These are phyloP conservation scores for Eupithecia tripunctaria DNA, from an alignment of 2,888 invertebrate genomes.

Conservation along the genomic window DNA sequence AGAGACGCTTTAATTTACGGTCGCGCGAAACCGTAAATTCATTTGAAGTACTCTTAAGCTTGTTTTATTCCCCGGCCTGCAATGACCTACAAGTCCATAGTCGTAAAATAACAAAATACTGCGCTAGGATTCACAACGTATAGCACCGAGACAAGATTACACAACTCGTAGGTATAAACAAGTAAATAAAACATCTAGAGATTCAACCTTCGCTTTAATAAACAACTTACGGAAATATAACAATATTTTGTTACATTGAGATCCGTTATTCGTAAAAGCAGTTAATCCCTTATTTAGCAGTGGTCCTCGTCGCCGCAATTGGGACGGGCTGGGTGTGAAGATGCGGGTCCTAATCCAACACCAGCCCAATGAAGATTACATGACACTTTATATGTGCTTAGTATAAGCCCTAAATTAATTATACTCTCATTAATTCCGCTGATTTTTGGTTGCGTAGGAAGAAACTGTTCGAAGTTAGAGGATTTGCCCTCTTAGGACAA, in stretches of 20 bases:
- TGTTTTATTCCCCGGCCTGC: conserved; percentile 20
- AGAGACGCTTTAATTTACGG: conserved; percentile 26
- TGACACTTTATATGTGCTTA: conserved; percentile 18
- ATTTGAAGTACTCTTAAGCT: conserved; percentile 27
- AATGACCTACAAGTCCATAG: conserved; percentile 16
- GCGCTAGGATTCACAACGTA: conserved; percentile 6
- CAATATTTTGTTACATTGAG: too few relatives aligned
- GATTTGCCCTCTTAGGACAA: too few relatives aligned
- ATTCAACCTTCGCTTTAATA: neutral
- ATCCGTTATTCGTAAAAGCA: conserved; percentile 2
- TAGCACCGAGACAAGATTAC: neutral
- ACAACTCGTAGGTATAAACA: neutral
- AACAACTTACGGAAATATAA: conserved; percentile 18
- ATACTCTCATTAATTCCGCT: conserved; percentile 29
- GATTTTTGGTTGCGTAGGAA: neutral
- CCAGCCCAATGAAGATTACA: conserved; percentile 19
- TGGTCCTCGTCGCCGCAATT: conserved; percentile 4
- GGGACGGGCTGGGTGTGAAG: conserved; percentile 23
- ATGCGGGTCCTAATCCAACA: conserved; percentile 31
- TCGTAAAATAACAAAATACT: conserved; percentile 1
- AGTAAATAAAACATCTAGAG: neutral
- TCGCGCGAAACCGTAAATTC: conserved; percentile 24
- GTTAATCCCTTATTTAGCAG: conserved; percentile 18
- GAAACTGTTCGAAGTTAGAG: neutral
- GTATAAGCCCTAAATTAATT: conserved; percentile 11